These are phyloP conservation scores for Nycteola revayana DNA, from an alignment of 2,888 invertebrate species.

Conservation along the genomic window DNA sequence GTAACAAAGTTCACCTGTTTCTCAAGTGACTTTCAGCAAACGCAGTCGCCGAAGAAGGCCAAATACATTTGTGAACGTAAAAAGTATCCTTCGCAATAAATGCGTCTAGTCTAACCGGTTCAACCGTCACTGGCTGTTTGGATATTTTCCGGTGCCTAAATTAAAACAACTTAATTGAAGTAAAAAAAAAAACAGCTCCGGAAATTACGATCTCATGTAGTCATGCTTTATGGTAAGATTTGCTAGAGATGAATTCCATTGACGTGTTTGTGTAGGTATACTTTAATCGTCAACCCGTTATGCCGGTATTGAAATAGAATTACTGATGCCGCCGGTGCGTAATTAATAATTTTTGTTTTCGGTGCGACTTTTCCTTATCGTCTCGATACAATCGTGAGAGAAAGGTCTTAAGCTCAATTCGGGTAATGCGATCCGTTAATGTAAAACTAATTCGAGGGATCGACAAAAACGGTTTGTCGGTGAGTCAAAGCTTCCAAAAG, in stretches of 20 bases:
- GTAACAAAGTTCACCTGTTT: constrained; percentile 44
- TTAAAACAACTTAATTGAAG: constrained; percentile 54
- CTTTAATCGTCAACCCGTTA: constrained; percentile 14
- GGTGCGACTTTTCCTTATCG: too few relatives aligned
- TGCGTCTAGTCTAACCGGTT: constrained; percentile 52
- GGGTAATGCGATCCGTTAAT: too few relatives aligned
- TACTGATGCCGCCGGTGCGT: constrained; percentile 11
- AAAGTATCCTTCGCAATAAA: constrained; percentile 55
- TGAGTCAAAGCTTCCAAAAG: constrained; percentile 35
- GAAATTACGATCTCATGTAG: constrained; percentile 51
- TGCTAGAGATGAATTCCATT: constrained; percentile 24
- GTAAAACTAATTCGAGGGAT: constrained; percentile 5
- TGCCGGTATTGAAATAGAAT: constrained; percentile 17
- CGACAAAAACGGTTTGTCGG: constrained; percentile 28
- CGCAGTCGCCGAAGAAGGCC: constrained; percentile 47
- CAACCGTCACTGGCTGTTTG: constrained; percentile 53
- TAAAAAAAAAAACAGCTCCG: constrained; percentile 49
- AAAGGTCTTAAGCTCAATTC: too few relatives aligned
- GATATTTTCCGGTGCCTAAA: constrained; percentile 54
- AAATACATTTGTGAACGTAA: constrained; percentile 46
- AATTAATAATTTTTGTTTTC: not conserved
- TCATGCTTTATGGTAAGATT: constrained; percentile 32
- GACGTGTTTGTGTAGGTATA: too few relatives aligned
- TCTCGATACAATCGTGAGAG: too few relatives aligned
- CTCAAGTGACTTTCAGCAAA: constrained; percentile 36